These are phyloP conservation scores for Nomada lathburiana DNA, from an alignment of 2,888 invertebrate species.

Conservation along the genomic window DNA sequence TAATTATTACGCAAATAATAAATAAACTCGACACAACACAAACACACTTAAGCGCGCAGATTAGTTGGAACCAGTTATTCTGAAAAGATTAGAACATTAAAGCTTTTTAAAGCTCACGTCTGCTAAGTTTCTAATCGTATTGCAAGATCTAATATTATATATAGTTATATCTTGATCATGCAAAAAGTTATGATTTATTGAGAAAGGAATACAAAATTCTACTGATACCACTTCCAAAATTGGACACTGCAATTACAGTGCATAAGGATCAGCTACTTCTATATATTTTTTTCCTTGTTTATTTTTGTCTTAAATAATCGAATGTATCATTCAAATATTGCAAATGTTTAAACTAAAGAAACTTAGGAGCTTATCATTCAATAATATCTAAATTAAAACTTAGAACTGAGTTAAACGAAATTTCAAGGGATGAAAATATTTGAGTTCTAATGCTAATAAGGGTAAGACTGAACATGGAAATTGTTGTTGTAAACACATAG, in stretches of 20 bases:
- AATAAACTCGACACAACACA: conserved; percentile 50
- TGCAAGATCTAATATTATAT: conserved; percentile 52
- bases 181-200: conserved; percentile 52
- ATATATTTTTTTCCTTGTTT: conserved; percentile 10
- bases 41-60: conserved; percentile 53
- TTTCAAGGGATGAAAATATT: conserved; percentile 26
- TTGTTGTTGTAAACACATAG: conserved; percentile 36
- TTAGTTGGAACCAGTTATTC: conserved; percentile 53
- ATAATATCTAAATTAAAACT: conserved; percentile 30
- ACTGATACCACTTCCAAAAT: conserved; percentile 67
- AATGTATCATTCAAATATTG: conserved; percentile 39
- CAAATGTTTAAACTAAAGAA: conserved; percentile 26
- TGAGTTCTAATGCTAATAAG: conserved; percentile 54
- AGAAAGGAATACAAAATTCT: conserved; percentile 52
- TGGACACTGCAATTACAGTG: conserved; percentile 56
- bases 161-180: conserved; percentile 51
- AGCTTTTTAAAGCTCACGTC: conserved; percentile 29
- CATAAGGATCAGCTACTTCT: conserved; percentile 56
- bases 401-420: conserved; percentile 37
- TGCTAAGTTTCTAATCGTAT: conserved; percentile 40
- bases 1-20: conserved; percentile 25
- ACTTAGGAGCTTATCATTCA: conserved; percentile 34
- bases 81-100: conserved; percentile 61
- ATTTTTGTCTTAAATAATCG: conserved; percentile 16
- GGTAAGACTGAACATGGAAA: conserved; percentile 38